These are phyloP conservation scores for Sebastes steindachneri DNA, from an alignment of 2,797 vertebrate species.

Conservation along the genomic window DNA sequence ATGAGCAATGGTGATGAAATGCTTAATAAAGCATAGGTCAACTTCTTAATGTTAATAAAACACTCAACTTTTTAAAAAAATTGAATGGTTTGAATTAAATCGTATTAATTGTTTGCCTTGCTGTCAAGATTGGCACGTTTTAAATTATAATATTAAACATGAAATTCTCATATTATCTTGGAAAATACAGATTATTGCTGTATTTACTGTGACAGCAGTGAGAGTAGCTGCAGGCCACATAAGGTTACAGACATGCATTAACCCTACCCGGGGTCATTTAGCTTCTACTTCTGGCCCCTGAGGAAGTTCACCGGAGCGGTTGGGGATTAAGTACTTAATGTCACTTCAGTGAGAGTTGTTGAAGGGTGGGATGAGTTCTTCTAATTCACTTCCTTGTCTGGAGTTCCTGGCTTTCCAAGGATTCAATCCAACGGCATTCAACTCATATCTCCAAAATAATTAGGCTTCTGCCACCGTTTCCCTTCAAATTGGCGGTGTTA, in stretches of 20 bases:
- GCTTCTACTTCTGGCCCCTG: neutral
- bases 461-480: neutral
- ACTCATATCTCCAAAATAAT: neutral
- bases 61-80: neutral
- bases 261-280: neutral
- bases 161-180: neutral
- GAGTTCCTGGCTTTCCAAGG: neutral
- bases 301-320: neutral
- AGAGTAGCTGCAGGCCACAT: neutral
- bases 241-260: neutral
- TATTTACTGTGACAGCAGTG: neutral
- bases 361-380: conserved; percentile 5
- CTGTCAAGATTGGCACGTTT: neutral
- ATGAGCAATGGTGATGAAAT: neutral
- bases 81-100: neutral
- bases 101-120: neutral
- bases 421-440: neutral
- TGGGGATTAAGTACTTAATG: conserved; percentile 28
- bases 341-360: neutral
- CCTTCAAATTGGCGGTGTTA: neutral
- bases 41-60: neutral
- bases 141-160: neutral
- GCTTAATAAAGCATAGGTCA: neutral
- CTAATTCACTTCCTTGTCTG: neutral
- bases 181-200: neutral